Evolutionary conservation across 1,140 invertebrate genomes (phyloP), one percentile per base, ranked within the genome.

Genomic region (Oscheius sp.): DNA sequence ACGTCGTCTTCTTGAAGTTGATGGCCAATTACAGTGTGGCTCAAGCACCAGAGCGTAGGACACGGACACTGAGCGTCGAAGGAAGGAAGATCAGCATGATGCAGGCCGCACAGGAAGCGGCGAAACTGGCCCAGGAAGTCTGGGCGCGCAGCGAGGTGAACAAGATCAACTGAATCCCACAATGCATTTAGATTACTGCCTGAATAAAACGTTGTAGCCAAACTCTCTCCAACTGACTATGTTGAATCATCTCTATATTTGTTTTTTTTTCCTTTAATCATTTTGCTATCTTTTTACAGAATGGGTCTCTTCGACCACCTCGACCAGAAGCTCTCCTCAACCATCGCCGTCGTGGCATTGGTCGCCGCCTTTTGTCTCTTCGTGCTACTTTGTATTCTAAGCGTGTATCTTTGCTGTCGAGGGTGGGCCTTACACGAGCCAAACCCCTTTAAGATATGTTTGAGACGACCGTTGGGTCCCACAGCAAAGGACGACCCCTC

Each of bases 11-110:
- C 2, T 38, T 58, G 20, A 35, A 45, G 3, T 23, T 71, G 1
- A n/a, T 42, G 3, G 68, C 68, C 18, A 58, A 71, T 23, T 71
- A 71, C 59, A 71, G 68, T 58, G 64, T 71, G n/a, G 35, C 68
- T 18, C 61, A 58, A 26, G 35, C 59, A 2, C 20, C 18, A 2
- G 68, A 71, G 34, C 28, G 68, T 34, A 45, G 46, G 32, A 71
- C 23, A 36, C 58, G 69, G 36, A 71, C 69, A 3, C 42, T 71
- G 1, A 61, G 52, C 20, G 69, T 71, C 10, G 69, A 71, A 38
- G 69, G 69, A 0, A 31, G 69, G 26, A 71, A 71, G 29, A 20
- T 71, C 20, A 52, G 42, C 13, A 59, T 70, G 49, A 2, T 71
- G 18, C 35, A 42, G 2, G 28, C 58, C 15, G 38, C 58, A 26